Conservation (phyloP, 2,888 invertebrate species). For the Polydesmus complanatus region DNA sequence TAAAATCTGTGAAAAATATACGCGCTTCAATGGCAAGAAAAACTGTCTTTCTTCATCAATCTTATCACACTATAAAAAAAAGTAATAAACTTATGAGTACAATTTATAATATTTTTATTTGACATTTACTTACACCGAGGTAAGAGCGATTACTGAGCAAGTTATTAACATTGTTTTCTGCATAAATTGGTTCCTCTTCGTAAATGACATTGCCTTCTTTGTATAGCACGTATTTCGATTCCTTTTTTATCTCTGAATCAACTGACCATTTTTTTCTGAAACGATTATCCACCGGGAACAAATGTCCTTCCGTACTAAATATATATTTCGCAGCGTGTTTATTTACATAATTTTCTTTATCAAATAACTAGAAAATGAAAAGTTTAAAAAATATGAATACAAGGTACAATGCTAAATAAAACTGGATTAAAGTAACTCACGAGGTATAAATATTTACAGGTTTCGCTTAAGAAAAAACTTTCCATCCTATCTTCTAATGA, state of each 20-base stretch:
- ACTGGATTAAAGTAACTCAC: slow-evolving; percentile 34
- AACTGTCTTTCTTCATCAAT: slow-evolving; percentile 23
- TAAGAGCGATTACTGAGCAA: background rate
- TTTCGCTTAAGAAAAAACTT: slow-evolving; percentile 49
- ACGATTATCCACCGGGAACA: slow-evolving; percentile 36
- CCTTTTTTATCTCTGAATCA: background rate
- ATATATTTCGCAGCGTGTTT: slow-evolving; percentile 37
- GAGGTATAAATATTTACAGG: slow-evolving; percentile 48
- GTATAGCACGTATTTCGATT: background rate
- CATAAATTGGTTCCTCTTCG: background rate
- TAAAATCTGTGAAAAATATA: slow-evolving; percentile 24
- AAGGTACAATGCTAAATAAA: slow-evolving; percentile 5
- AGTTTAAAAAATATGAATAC: no score
- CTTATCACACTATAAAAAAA: slow-evolving; percentile 20
- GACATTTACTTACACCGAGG: background rate
- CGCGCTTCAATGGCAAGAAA: slow-evolving; percentile 23
- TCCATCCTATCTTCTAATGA: slow-evolving; percentile 49
- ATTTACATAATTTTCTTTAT: slow-evolving; percentile 45
- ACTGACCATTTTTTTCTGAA: slow-evolving; percentile 22
- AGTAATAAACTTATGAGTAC: background rate
- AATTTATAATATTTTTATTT: background rate
- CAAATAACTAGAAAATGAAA: slow-evolving; percentile 41
- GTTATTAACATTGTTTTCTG: background rate
- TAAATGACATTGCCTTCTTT: slow-evolving; percentile 3
- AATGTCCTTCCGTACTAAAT: slow-evolving; percentile 48